Evolutionary conservation across 1,140 invertebrate genomes (phyloP), one percentile per base, ranked within the genome.

Genomic region (Zophobas morio): DNA sequence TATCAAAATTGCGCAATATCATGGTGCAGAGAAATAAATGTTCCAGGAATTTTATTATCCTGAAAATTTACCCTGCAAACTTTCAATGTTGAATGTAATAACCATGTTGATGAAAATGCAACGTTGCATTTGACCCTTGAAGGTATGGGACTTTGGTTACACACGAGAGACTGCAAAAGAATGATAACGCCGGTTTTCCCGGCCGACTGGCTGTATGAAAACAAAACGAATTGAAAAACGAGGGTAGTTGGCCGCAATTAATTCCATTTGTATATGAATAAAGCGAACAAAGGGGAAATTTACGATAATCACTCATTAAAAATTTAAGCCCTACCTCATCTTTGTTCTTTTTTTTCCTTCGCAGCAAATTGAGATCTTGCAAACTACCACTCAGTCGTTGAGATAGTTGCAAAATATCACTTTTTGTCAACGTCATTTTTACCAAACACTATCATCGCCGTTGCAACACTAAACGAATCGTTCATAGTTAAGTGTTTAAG

Each of bases 321-420:
- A 63, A n/a, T 63, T 2, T 4, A 66, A 4, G 2, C 34, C 46
- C 74, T 79, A 83, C 81, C 81, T 82, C 81, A n/a, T 83, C 80
- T 70, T 81, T 80, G 37, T 60, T 57, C 49, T 78, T 82, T 74
- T 75, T 78, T 8, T 73, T 75, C 53, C 54, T 72, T 35, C 78
- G 47, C 2, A 80, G 60, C 6, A 79, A 75, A 75, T 81, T 70
- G 34, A 84, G 47, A 32, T 84, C 82, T 56, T 83, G 77, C n/a
- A 82, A 78, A 77, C 83, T 84, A 42, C 78, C 78, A 46, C 81
- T 71, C 34, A 81, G 35, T 73, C 78, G 75, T 32, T 81, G 70
- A 1, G 81, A 75, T 35, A 77, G 78, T 8, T 42, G 35, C 2
- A 75, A 34, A n/a, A 81, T 71, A 32, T 83, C 82, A 51, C 71